Evolutionary conservation across 2,113 vertebrate genomes (phyloP).

Genomic region (Hemiscyllium ocellatum): DNA sequence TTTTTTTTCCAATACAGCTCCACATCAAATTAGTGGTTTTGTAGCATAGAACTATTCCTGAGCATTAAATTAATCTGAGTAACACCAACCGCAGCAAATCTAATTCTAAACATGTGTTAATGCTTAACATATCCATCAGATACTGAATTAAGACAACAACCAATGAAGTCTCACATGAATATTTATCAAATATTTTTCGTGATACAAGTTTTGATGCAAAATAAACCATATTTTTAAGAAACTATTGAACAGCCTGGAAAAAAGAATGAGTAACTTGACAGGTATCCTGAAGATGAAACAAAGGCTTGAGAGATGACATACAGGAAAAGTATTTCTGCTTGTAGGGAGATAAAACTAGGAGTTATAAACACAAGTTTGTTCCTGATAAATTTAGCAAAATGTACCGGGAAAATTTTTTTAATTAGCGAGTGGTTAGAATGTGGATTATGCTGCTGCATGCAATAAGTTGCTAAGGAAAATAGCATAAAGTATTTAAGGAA

Average conservation of each 20-base stretch:
- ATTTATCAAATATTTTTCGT: background rate
- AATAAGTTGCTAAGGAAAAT: too few species aligned
- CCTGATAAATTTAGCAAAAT: background rate
- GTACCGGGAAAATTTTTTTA: background rate
- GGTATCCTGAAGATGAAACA: background rate
- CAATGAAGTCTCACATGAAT: background rate
- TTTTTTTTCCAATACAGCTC: background rate
- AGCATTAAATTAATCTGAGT: background rate
- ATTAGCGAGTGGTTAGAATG: background rate
- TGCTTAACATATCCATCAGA: background rate
- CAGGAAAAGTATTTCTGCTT: background rate
- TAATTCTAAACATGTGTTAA: background rate
- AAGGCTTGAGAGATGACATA: background rate
- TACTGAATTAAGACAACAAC: background rate
- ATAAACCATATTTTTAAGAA: background rate
- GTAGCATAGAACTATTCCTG: background rate
- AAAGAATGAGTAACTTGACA: background rate
- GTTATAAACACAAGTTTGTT: background rate
- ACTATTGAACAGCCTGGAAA: background rate
- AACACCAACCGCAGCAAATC: background rate
- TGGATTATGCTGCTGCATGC: background rate
- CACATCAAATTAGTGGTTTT: background rate
- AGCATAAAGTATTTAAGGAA: background rate
- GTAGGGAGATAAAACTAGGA: background rate
- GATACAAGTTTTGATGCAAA: background rate